Evolutionary conservation across 53 echinoderm and acorn worm genomes (phyloP), one percentile per base, ranked within the genome.

Genomic region (Echinarachnius parma): DNA sequence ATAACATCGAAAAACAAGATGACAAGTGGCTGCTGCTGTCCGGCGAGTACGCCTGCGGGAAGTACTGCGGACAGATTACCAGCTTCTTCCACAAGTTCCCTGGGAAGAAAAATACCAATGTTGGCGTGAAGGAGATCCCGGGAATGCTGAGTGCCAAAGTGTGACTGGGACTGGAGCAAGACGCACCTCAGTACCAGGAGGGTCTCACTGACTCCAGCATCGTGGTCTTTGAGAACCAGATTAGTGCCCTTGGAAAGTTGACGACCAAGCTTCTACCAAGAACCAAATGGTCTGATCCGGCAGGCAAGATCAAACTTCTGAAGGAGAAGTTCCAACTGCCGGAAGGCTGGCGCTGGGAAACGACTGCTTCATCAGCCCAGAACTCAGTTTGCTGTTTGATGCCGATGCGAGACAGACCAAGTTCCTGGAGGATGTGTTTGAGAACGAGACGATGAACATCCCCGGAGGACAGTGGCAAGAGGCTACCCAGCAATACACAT

Each of bases 11-110:
- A n/a, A n/a, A n/a, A n/a, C n/a, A n/a, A n/a, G 46, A 59, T 36
- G 91, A 96, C 78, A 96, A 96, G 60, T 96, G 98, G 98, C 80
- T 96, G 22, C 88, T 96, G 7, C 48, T 96, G 81, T 85, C 98
- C 15, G 60, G 85, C 18, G 78, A 88, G 13, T 91, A 98, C 28
- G 91, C 98, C 3, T 91, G 91, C 21, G 98, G 98, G 4, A 91
- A 88, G 54, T 74, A 80, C 54, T 98, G 98, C 32, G 90, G 87
- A 15, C 85, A 91, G 59, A 39, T 98, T 53, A 46, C 63, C 61
- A 98, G 77, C 37, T 60, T 98, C 82, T 88, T 96, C 62, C 70
- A 91, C 22, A 88, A 91, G 89, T 86, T 83, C 49, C 86, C 98
- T 1, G 98, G 98, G 11, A 82, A 85, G 59, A 88, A 84, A 64